Base-by-base conservation (phyloP, 2,888 invertebrate genomes). In the Polydrusus cervinus region DNA sequence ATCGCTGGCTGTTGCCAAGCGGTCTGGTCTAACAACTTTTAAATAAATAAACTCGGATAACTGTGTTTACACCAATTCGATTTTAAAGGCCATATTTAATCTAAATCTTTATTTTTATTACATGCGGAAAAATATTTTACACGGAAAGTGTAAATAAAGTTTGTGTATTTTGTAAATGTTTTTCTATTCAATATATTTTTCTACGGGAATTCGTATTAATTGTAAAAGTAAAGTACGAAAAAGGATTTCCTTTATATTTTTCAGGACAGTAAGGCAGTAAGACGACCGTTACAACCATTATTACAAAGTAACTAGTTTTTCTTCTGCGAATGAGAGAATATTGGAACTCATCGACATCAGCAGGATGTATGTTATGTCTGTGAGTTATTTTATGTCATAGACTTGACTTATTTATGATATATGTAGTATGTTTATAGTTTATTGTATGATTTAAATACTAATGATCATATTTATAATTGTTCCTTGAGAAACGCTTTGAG, bases 41-140 rank as follows among this genome's bases (percentile, higher is more conserved):
- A 43, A 47, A 70, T 70, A 70, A 70, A 62, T 51, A 70, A 61
- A 70, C 14, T 62, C 34, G 20, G 62, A 62, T 70, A 70, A 70
- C 25, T 43, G 40, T 70, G 70, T 70, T 70, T 69, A 38, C 16
- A n/a, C 49, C n/a, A 16, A 65, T 13, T 43, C 0, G 25, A 9
- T 18, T 43, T n/a, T 62, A 43, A 53, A 53, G 53, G 53, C 25
- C 53, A 53, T 11, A 20, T 20, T 51, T 51, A 49, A 51, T 53
- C 53, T 53, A 30, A 53, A 53, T n/a, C n/a, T 30, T n/a, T 53
- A 51, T 25, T 30, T 53, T 53, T 53, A 53, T 53, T 25, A 53
- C 53, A n/a, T 30, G 13, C 30, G 53, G 53, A 53, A 53, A 51
- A 30, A 30, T 53, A 30, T 53, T 53, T 30, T 30, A 5, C 30